Conservation (phyloP, 1,140 invertebrate species). For the Akabosia matsudoensis region DNA sequence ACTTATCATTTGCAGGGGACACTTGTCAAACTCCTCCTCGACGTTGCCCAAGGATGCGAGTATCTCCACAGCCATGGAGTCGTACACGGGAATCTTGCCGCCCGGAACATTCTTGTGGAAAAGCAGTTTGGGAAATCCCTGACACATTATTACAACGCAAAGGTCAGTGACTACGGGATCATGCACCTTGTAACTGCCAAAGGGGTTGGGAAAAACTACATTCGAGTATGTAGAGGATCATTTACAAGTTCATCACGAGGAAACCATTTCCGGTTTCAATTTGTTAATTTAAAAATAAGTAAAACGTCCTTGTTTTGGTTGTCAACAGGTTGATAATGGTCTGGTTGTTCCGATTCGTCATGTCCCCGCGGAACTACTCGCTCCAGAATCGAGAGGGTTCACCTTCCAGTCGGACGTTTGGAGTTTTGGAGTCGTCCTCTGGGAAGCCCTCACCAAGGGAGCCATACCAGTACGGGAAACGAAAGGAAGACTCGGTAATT, state of each 20-base stretch:
- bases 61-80: slow-evolving; percentile 25
- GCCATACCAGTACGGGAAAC: neutral
- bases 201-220: slow-evolving; percentile 27
- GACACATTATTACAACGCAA: slow-evolving; percentile 17
- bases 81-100: slow-evolving; percentile 30
- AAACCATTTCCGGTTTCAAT: neutral
- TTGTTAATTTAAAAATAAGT: neutral
- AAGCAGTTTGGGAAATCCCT: neutral
- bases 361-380: slow-evolving; percentile 27
- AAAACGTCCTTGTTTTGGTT: too few species aligned
- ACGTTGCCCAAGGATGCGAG: slow-evolving; percentile 25
- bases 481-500: neutral
- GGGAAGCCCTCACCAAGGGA: neutral
- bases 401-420: slow-evolving; percentile 20
- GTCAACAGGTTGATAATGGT: slow-evolving; percentile 7
- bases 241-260: neutral
- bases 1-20: neutral
- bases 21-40: slow-evolving; percentile 12
- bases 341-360: slow-evolving; percentile 22
- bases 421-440: slow-evolving; percentile 27
- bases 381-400: neutral
- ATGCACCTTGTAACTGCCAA: neutral
- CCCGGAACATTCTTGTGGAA: slow-evolving; percentile 28
- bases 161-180: slow-evolving; percentile 25
- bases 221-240: neutral